Evolutionary conservation across 2,113 vertebrate species (phyloP).

Genomic region (Lota lota): DNA sequence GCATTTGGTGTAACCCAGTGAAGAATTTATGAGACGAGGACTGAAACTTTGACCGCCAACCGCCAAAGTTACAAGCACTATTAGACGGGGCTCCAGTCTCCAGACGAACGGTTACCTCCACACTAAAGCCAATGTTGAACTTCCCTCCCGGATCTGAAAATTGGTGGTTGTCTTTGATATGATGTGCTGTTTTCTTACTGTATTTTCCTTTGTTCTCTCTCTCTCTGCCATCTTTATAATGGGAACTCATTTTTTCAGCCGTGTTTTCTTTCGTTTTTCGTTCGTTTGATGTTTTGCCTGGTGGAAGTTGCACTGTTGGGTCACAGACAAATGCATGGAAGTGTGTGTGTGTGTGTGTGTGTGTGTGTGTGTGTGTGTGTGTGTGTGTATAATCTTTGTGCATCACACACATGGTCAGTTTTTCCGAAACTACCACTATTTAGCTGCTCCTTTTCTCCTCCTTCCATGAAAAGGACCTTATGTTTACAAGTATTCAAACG

Average conservation of each 20-base stretch:
- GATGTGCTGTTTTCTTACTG: slow-evolving; percentile 28
- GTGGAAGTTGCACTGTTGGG: too few relatives aligned
- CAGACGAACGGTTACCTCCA: slow-evolving; percentile 5
- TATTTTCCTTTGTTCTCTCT: not conserved
- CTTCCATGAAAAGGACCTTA: slow-evolving; percentile 6
- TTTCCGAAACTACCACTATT: not conserved
- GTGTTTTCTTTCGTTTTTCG: too few relatives aligned
- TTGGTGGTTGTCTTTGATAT: slow-evolving; percentile 9
- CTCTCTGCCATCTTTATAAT: too few relatives aligned
- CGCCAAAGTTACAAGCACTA: not conserved
- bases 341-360: too few relatives aligned
- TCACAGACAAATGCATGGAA: too few relatives aligned
- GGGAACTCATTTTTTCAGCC: too few relatives aligned
- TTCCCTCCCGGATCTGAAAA: slow-evolving; percentile 1
- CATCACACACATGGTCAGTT: not conserved
- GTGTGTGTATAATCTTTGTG: slow-evolving; percentile 17
- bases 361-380: not conserved
- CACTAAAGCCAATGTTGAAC: slow-evolving; percentile 4
- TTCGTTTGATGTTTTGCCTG: too few relatives aligned
- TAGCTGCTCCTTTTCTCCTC: not conserved
- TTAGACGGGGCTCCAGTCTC: slow-evolving; percentile 2
- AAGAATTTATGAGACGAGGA: not conserved
- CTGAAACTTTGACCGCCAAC: slow-evolving; percentile 2
- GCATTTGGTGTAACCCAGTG: not conserved
- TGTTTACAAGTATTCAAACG: slow-evolving; percentile 15